Conservation (phyloP, 2,888 invertebrate genomes). For the Aleiodes testaceus region DNA sequence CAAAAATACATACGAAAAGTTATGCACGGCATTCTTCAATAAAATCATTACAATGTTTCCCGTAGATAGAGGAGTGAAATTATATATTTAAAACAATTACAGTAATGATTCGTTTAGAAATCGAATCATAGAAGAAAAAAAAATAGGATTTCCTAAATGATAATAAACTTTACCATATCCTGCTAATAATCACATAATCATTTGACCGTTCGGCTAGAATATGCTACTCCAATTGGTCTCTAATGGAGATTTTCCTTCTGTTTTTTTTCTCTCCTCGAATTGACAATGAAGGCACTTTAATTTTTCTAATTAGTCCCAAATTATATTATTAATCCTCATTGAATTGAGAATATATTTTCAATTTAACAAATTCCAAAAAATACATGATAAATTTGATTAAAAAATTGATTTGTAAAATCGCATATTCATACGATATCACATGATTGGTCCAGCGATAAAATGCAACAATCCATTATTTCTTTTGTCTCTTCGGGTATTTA, state of each 20-base stretch:
- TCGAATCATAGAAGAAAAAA: conserved; percentile 51
- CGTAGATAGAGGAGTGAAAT: conserved; percentile 45
- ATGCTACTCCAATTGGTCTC: conserved; percentile 43
- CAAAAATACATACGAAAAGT: conserved; percentile 15
- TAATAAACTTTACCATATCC: conserved; percentile 66
- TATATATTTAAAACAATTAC: conserved; percentile 58
- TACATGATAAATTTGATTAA: neutral
- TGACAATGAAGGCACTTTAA: conserved; percentile 56
- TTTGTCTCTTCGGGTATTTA: neutral
- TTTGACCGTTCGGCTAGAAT: conserved; percentile 53
- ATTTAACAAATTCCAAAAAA: neutral
- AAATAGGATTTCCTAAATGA: conserved; percentile 66
- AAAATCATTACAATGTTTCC: conserved; percentile 19
- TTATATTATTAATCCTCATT: neutral
- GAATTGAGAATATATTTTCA: conserved; percentile 1
- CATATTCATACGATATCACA: conserved; percentile 26
- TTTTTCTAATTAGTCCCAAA: conserved; percentile 29
- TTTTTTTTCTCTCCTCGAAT: conserved; percentile 38
- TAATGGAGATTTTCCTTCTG: conserved; percentile 38
- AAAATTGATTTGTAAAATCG: conserved; percentile 16
- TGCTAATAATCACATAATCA: conserved; percentile 65
- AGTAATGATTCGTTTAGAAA: conserved; percentile 62
- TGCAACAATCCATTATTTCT: neutral
- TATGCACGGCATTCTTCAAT: conserved; percentile 28
- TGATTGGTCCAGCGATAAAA: conserved; percentile 17